These are phyloP conservation scores for Pungitius pungitius DNA, from an alignment of 2,113 vertebrate species.

Conservation along the genomic window DNA sequence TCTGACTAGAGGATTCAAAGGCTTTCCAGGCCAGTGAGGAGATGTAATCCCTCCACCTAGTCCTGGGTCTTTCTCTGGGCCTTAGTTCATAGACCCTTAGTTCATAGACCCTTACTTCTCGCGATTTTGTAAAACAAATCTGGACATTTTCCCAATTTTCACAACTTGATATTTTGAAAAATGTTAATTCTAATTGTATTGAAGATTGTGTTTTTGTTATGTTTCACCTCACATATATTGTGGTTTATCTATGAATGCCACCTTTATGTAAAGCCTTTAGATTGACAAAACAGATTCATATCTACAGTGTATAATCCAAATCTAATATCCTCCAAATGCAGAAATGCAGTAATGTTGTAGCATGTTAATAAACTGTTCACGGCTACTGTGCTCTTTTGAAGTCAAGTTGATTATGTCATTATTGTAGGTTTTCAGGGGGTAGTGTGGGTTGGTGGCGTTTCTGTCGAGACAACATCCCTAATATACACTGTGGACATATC, in stretches of 20 bases:
- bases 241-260: background rate
- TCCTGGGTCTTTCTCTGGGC: no score
- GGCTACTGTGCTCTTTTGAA: background rate
- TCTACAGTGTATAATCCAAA: background rate
- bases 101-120: background rate
- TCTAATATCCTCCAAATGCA: background rate
- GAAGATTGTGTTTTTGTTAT: background rate
- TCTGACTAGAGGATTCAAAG: no score
- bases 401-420: slow-evolving; percentile 5
- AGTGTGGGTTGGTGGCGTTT: background rate
- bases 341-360: background rate
- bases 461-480: slow-evolving; percentile 27
- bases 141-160: background rate
- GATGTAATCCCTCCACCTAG: no score
- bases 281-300: background rate
- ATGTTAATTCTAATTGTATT: background rate
- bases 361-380: background rate
- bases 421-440: background rate
- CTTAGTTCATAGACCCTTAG: no score
- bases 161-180: background rate
- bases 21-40: no score
- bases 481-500: slow-evolving; percentile 35
- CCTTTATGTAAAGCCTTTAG: background rate
- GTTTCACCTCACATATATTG: background rate
- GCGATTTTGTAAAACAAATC: background rate